Conservation (phyloP, 2,797 vertebrate genomes). For the Glyptemys insculpta region DNA sequence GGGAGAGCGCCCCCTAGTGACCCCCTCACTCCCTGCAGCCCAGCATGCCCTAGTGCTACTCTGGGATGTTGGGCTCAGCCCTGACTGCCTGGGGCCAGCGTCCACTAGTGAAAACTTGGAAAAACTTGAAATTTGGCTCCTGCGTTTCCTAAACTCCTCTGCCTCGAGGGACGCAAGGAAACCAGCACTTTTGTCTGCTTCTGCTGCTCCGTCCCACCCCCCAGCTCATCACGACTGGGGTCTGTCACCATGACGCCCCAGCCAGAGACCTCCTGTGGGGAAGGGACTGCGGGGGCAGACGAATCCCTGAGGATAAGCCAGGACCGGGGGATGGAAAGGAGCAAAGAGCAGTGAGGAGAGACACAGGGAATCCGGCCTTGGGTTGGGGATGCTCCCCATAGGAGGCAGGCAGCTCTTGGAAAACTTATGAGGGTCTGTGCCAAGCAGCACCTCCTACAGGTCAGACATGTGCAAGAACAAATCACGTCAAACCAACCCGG, state of each 20-base stretch:
- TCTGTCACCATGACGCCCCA: rapidly evolving
- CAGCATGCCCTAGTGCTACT: neutral
- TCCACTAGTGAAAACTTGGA: neutral
- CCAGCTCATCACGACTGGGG: too few relatives aligned
- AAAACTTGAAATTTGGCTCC: neutral
- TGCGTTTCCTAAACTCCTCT: neutral
- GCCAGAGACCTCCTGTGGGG: neutral
- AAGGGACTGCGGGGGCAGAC: neutral
- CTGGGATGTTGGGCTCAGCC: neutral
- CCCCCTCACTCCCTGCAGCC: too few relatives aligned
- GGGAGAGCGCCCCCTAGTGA: too few relatives aligned
- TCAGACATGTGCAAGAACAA: neutral
- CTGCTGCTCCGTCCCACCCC: neutral
- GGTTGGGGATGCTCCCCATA: neutral
- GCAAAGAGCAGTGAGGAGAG: conserved; percentile 5
- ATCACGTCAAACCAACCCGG: too few relatives aligned
- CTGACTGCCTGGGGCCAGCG: too few relatives aligned
- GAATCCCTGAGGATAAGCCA: conserved; percentile 22
- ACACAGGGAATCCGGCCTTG: neutral
- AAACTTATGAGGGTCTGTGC: neutral
- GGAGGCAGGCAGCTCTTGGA: neutral
- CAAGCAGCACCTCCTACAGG: neutral
- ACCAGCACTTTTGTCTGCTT: neutral
- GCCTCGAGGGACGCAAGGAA: neutral
- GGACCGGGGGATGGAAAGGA: conserved; percentile 33